phyloP scores from a whole-genome alignment of 1,140 invertebrate genomes.

The Neotoxoptera formosana region DNA sequence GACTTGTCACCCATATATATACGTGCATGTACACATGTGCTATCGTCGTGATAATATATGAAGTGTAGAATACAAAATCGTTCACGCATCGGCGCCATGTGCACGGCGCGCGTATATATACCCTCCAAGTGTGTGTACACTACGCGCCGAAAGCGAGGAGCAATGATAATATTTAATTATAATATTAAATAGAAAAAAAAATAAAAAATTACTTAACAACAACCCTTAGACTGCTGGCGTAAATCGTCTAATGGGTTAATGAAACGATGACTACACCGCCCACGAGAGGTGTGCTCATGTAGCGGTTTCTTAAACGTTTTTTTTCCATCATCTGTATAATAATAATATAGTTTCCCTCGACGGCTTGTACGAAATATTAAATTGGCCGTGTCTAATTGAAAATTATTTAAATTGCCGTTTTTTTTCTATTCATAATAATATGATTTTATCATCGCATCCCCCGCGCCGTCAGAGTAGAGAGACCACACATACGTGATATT shows the following conservation, averaged over 20 bases:
- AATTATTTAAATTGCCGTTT: constrained; percentile 26
- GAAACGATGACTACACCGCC: background rate
- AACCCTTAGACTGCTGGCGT: background rate
- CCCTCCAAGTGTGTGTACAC: background rate
- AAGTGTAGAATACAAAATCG: constrained; percentile 52
- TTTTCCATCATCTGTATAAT: background rate
- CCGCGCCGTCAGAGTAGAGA: background rate
- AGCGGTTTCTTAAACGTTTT: background rate
- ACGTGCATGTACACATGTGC: constrained; percentile 39
- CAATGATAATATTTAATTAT: constrained; percentile 45
- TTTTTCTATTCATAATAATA: background rate
- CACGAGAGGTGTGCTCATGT: background rate
- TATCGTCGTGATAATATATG: constrained; percentile 47
- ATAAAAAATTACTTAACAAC: constrained; percentile 34
- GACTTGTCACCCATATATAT: constrained; percentile 54
- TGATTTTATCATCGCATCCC: background rate
- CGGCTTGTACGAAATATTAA: background rate
- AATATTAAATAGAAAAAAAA: constrained; percentile 22
- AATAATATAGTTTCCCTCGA: background rate
- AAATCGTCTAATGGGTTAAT: constrained; percentile 39
- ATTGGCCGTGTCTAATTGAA: constrained; percentile 31
- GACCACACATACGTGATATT: constrained; percentile 17
- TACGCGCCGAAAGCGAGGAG: background rate
- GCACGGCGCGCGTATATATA: background rate
- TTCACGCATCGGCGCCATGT: constrained; percentile 54